phyloP scores from a whole-genome alignment of 2,113 vertebrate species.

The Ictidomys tridecemlineatus region DNA sequence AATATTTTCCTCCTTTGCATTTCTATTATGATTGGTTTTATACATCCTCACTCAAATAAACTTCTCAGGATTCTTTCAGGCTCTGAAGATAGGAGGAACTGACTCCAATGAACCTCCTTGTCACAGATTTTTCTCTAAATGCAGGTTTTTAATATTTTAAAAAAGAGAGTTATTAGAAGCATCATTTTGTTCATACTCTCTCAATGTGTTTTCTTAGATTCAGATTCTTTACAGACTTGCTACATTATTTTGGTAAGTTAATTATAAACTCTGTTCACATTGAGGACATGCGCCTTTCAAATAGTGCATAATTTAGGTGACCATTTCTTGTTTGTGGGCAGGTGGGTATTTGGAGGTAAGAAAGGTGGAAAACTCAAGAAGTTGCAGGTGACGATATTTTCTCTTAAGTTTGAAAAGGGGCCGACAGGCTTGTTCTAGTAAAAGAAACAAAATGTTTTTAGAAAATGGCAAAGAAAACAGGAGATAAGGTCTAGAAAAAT shows the following conservation, averaged over 20 bases:
- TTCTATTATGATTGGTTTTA: neutral
- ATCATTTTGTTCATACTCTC: conserved; percentile 30
- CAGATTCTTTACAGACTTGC: conserved; percentile 60
- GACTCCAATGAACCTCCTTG: neutral
- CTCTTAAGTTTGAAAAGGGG: conserved; percentile 16
- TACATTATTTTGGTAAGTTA: conserved; percentile 60
- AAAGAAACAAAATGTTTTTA: neutral
- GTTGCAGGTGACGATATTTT: neutral
- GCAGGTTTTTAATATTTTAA: neutral
- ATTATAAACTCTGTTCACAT: conserved; percentile 47
- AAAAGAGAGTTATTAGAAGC: neutral
- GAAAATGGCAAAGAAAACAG: neutral
- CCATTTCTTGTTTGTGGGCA: neutral
- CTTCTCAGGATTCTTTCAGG: neutral
- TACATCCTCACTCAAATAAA: neutral
- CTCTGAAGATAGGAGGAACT: neutral
- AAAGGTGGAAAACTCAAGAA: neutral
- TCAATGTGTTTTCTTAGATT: neutral
- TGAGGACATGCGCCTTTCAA: neutral
- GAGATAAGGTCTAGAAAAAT: neutral
- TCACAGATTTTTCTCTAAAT: neutral
- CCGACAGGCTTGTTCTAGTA: neutral
- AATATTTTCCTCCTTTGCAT: neutral
- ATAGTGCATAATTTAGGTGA: neutral
- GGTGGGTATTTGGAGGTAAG: neutral